Base-by-base conservation (phyloP, 2,797 vertebrate genomes). In the Anabas testudineus region DNA sequence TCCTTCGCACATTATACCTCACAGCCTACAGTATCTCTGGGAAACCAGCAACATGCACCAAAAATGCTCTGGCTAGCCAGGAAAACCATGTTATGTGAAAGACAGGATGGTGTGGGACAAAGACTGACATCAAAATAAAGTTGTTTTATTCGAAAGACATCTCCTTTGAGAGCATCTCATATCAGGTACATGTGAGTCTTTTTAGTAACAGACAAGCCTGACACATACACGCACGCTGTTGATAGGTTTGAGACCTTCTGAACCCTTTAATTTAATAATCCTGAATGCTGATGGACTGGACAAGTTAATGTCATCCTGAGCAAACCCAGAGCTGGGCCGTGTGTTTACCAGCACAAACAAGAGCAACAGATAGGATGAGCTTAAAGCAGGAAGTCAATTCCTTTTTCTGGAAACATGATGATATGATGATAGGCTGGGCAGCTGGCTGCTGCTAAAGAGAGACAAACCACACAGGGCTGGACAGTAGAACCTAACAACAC, bases 1-100 rank as follows among this genome's bases (percentile, higher is more conserved):
- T 69, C 82, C 87, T 82, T 82, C 60, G 67, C 76, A 71, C 56
- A 62, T 60, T 45, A 48, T 67, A 73, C 76, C 46, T 81, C 30
- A 24, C 54, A 30, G 62, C 57, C 67, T 76, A 68, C 75, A 71
- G 52, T 36, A 74, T 53, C 36, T 13, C 53, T 18, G 13, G 6
- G 19, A 4, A 71, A 60, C 15, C 9, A 10, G 39, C 19, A 9
- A 1, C 24, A 60, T 61, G 47, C 45, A 56, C 59, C 58, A 42
- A 0, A 16, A 85, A 65, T 21, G 43, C 53, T 64, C 48, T 55
- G 36, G 22, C 61, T 81, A 64, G 67, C 79, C 74, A 86, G 70
- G 70, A 60, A 72, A 80, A 83, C 74, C 45, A 47, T 10, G 24
- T 51, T 26, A 18, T 32, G 28, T 32, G 8, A 39, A 18, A 16